Conservation (phyloP, 1,140 invertebrate species). For the Camponotus vicinus region DNA sequence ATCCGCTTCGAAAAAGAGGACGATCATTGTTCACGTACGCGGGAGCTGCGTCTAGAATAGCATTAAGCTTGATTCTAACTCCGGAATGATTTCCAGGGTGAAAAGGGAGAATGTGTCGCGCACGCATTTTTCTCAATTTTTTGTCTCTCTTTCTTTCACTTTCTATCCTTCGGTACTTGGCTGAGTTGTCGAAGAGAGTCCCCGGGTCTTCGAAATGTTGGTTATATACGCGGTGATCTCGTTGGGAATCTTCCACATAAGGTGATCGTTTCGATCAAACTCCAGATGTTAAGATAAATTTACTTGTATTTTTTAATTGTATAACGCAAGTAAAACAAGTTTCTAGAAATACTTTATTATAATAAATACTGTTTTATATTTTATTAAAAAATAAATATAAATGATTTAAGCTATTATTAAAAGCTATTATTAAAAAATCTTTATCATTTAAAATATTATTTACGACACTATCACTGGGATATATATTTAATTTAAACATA, state of each 20-base stretch:
- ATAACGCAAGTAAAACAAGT: not conserved
- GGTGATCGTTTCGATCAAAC: slow-evolving; percentile 25
- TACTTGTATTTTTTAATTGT: not conserved
- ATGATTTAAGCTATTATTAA: not conserved
- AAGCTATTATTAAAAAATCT: not conserved
- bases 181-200: slow-evolving; percentile 20
- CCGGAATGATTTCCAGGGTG: slow-evolving; percentile 68
- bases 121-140: slow-evolving; percentile 41
- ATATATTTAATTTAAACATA: not conserved
- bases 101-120: slow-evolving; percentile 35
- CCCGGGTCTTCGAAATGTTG: slow-evolving; percentile 53
- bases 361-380: not conserved
- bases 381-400: not conserved
- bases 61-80: slow-evolving; percentile 77
- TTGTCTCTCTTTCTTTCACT: not conserved
- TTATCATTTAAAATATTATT: slow-evolving; percentile 5
- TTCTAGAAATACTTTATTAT: not conserved
- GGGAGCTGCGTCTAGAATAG: slow-evolving; percentile 63
- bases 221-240: slow-evolving; percentile 53
- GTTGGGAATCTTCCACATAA: slow-evolving; percentile 16
- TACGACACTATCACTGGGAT: not conserved
- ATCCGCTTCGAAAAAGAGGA: slow-evolving; percentile 69
- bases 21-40: slow-evolving; percentile 74
- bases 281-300: not conserved
- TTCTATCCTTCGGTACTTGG: slow-evolving; percentile 2